Evolutionary conservation across 2,797 vertebrate genomes (phyloP).

Genomic region (Varecia variegata): DNA sequence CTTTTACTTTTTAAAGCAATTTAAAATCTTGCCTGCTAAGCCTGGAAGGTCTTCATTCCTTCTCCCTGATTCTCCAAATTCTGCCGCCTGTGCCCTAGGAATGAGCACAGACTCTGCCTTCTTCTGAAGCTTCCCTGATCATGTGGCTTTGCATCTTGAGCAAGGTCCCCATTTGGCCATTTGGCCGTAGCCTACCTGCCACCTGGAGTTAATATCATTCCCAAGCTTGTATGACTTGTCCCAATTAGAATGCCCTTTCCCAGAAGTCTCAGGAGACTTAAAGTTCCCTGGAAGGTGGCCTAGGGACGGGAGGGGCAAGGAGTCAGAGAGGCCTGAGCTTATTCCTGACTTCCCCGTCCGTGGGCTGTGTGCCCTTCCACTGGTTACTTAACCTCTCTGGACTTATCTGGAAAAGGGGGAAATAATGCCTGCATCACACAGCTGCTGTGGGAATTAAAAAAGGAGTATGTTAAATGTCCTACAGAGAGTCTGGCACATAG

Average conservation of each 20-base stretch:
- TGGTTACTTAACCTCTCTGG: neutral
- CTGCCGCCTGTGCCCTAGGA: neutral
- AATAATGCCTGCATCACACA: neutral
- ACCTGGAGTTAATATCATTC: neutral
- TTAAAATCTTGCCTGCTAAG: neutral
- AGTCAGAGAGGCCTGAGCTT: neutral
- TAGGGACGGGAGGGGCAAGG: neutral
- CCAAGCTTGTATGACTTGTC: neutral
- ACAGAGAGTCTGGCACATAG: neutral
- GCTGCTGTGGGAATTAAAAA: neutral
- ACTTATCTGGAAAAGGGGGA: neutral
- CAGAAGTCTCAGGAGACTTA: neutral
- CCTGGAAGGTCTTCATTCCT: neutral
- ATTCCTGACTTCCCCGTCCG: neutral
- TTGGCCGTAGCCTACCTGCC: neutral
- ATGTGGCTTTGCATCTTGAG: neutral
- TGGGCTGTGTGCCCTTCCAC: neutral
- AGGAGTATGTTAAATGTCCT: neutral
- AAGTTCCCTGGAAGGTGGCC: neutral
- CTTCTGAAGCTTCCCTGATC: neutral
- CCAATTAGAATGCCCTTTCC: neutral
- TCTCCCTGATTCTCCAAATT: neutral
- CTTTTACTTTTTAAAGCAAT: neutral
- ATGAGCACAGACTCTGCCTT: neutral
- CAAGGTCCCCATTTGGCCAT: neutral